These are phyloP conservation scores for Noctua janthe DNA, from an alignment of 2,888 invertebrate genomes.

Conservation along the genomic window DNA sequence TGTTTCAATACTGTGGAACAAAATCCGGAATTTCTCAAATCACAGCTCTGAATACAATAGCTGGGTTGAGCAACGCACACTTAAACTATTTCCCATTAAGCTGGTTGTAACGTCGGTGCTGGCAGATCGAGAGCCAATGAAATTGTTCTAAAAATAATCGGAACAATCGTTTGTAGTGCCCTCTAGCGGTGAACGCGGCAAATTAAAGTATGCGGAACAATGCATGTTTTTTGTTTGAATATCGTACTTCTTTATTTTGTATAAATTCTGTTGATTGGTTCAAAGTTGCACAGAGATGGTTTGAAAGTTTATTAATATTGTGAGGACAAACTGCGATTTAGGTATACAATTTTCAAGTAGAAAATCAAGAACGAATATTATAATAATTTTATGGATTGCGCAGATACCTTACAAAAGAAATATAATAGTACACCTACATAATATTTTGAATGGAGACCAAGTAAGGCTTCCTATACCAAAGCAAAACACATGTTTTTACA, in stretches of 20 bases:
- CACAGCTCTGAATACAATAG: constrained; percentile 41
- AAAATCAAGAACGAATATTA: background rate
- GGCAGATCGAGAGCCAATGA: constrained; percentile 69
- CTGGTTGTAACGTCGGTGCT: constrained; percentile 62
- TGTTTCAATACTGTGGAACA: constrained; percentile 15
- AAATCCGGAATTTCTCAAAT: constrained; percentile 43
- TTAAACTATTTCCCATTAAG: constrained; percentile 65
- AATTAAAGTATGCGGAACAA: constrained; percentile 61
- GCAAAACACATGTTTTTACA: background rate
- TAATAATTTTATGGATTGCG: background rate
- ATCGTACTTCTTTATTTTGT: constrained; percentile 45
- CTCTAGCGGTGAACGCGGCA: constrained; percentile 56
- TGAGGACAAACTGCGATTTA: constrained; percentile 1
- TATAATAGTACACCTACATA: background rate
- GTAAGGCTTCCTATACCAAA: background rate
- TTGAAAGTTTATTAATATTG: constrained; percentile 21
- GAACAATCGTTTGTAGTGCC: constrained; percentile 65
- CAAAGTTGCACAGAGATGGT: constrained; percentile 16
- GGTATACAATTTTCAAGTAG: background rate
- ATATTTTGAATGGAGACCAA: background rate
- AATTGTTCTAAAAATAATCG: constrained; percentile 69
- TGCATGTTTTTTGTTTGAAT: constrained; percentile 50
- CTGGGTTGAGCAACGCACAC: constrained; percentile 44
- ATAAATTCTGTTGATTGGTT: constrained; percentile 41
- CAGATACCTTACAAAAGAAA: background rate